Evolutionary conservation across 2,888 invertebrate species (phyloP).

Genomic region (Drosophila percnosoma): DNA sequence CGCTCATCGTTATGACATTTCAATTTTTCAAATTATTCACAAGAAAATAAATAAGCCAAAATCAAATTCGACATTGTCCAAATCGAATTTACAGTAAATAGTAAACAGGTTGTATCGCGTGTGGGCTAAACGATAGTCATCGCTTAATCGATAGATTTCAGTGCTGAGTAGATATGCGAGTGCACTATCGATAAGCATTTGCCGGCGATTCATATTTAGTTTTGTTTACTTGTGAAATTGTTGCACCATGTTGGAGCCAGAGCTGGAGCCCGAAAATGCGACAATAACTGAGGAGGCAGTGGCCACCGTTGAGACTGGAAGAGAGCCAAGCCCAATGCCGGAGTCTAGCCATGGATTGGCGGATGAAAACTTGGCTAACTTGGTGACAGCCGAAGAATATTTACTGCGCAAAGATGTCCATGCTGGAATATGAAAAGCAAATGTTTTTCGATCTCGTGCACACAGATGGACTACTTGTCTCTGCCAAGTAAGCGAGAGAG

Average conservation of each 20-base stretch:
- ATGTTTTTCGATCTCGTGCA: conserved; percentile 95
- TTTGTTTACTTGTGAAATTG: conserved; percentile 48
- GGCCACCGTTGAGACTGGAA: not conserved
- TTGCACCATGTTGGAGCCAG: conserved; percentile 34
- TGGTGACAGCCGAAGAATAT: conserved; percentile 83
- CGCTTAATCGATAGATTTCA: not conserved
- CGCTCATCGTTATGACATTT: not conserved
- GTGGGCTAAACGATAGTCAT: not conserved
- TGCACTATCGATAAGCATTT: conserved; percentile 6
- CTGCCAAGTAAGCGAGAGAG: conserved; percentile 90
- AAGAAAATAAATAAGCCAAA: too few relatives aligned
- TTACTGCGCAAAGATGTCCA: conserved; percentile 81
- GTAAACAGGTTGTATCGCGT: not conserved
- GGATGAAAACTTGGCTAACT: conserved; percentile 74
- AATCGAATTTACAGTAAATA: not conserved
- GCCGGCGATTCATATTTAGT: conserved; percentile 19
- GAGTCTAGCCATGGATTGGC: conserved; percentile 30
- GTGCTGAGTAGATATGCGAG: not conserved
- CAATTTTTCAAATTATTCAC: too few relatives aligned
- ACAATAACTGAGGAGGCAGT: not conserved
- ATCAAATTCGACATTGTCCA: not conserved
- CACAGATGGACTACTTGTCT: conserved; percentile 93
- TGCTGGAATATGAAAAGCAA: conserved; percentile 96
- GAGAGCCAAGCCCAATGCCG: not conserved
- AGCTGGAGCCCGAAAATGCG: not conserved